Evolutionary conservation across 2,888 invertebrate species (phyloP).

Genomic region (Phorcus lineatus): DNA sequence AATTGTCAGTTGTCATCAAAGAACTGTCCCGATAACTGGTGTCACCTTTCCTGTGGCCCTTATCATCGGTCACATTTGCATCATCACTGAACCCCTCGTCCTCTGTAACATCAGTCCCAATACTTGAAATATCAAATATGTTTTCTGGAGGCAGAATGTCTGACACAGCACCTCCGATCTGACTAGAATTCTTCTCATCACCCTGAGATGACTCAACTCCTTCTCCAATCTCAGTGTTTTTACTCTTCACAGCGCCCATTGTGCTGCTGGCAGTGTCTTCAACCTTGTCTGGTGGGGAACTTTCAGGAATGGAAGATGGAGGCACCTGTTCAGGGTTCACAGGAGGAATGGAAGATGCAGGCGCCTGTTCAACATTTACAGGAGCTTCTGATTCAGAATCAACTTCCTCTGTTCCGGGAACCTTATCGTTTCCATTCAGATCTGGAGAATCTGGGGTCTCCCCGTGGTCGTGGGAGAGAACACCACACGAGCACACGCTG

Average conservation of each 20-base stretch:
- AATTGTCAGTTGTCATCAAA: neutral
- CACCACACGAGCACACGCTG: constrained; percentile 56
- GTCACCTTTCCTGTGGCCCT: neutral
- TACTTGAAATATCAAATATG: neutral
- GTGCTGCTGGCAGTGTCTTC: constrained; percentile 17
- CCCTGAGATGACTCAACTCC: neutral
- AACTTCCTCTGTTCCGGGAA: neutral
- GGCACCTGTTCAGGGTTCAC: neutral
- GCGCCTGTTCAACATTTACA: neutral
- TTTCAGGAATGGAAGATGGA: neutral
- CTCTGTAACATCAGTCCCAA: constrained; percentile 20
- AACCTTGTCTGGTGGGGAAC: neutral
- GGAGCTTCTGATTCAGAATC: neutral
- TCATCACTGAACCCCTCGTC: constrained; percentile 18
- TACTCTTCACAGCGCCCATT: constrained; percentile 5
- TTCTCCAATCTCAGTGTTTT: neutral
- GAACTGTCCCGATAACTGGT: neutral
- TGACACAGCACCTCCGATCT: neutral
- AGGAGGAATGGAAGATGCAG: too few relatives aligned
- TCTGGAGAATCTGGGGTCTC: neutral
- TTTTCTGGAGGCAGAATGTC: neutral
- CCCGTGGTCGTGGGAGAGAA: constrained; percentile 14
- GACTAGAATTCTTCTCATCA: neutral
- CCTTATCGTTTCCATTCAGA: constrained; percentile 8
- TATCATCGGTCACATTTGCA: constrained; percentile 14